phyloP scores from a whole-genome alignment of 2,113 vertebrate species.

The Uria aalge region DNA sequence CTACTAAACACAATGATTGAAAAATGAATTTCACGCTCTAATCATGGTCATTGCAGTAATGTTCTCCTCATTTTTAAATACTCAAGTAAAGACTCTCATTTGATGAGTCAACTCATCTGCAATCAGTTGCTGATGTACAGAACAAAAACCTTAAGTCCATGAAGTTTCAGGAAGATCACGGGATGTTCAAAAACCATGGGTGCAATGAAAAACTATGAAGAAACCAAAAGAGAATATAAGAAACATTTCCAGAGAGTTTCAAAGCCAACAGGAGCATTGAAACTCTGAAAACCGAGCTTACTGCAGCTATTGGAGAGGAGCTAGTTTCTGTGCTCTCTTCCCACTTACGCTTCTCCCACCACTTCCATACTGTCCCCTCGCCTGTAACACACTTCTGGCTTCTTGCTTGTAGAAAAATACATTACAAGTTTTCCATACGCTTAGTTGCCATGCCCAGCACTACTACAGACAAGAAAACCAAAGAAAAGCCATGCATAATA shows the following conservation, averaged over 20 bases:
- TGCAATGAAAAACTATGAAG: background rate
- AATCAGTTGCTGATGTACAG: background rate
- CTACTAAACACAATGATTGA: background rate
- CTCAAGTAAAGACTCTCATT: background rate
- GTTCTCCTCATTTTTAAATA: background rate
- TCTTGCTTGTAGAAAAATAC: background rate
- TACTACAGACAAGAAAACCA: background rate
- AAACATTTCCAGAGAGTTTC: background rate
- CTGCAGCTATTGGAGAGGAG: background rate
- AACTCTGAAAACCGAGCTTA: background rate
- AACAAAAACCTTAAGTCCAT: background rate
- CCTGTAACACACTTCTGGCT: background rate
- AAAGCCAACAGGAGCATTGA: background rate
- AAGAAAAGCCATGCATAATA: background rate
- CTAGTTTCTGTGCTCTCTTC: background rate
- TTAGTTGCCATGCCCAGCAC: background rate
- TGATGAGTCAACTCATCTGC: background rate
- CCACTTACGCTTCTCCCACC: background rate
- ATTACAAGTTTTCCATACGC: background rate
- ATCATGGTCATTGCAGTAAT: background rate
- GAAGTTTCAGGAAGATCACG: background rate
- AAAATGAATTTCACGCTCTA: background rate
- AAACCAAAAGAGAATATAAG: background rate
- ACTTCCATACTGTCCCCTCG: background rate
- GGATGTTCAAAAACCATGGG: background rate